Conservation (phyloP, 1,140 invertebrate species). For the Triops cancriformis region DNA sequence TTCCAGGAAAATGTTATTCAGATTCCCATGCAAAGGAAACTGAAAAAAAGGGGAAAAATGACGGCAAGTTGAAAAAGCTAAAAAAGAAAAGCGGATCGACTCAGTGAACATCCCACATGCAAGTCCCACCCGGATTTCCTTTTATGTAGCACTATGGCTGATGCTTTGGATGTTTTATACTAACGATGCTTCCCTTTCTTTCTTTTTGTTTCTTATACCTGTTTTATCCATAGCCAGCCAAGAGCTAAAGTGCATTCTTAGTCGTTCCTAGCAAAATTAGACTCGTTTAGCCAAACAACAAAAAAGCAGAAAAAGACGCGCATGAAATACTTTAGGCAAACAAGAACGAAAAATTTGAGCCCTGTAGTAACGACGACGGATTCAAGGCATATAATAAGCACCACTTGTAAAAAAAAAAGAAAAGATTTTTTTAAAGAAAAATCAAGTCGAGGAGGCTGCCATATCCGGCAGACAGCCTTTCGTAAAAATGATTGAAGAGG, state of each 20-base stretch:
- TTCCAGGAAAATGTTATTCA: not conserved
- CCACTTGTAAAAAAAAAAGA: not conserved
- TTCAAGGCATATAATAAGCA: not conserved
- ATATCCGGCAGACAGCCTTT: not conserved
- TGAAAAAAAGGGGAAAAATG: not conserved
- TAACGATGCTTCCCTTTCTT: not conserved
- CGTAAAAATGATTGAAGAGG: not conserved
- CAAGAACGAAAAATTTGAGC: not conserved
- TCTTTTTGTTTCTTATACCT: not conserved
- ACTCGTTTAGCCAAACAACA: not conserved
- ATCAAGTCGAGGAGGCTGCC: not conserved
- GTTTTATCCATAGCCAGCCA: not conserved
- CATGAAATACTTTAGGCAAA: not conserved
- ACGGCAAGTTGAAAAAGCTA: not conserved
- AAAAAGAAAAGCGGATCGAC: not conserved
- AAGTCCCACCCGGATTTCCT: conserved; percentile 1
- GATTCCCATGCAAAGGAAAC: not conserved
- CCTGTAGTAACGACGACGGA: not conserved
- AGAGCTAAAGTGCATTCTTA: conserved; percentile 10
- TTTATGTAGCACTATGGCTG: conserved; percentile 3
- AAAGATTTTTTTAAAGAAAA: not conserved
- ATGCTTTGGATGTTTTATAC: not conserved
- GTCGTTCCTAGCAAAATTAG: not conserved
- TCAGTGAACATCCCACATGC: not conserved
- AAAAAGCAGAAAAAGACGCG: not conserved